Base-by-base conservation (phyloP, 2,113 vertebrate species). In the Empidonax traillii region DNA sequence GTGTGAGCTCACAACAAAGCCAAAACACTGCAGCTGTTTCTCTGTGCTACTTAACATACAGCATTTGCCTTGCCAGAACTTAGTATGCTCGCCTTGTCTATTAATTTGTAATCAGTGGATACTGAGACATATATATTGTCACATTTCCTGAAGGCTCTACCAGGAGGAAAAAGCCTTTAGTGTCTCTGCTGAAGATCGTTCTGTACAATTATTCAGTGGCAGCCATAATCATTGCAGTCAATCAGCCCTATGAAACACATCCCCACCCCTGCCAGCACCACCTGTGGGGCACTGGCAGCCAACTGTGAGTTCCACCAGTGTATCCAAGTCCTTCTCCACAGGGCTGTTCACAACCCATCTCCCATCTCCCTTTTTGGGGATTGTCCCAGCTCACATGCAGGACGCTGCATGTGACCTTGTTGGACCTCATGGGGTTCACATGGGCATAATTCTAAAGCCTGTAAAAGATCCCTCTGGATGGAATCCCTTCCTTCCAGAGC, bases 381-480 rank as follows among this genome's bases (percentile, higher is more conserved):
- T 67, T 33, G 3, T 8, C 8, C 33, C 7, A 1, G 1, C 1
- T 12, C 47, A 15, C 3, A 4, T 30, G 6, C 10, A 66, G 14
- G 6, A 33, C 18, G 10, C 17, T 30, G 6, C 10, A 16, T 9
- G 41, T 67, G 11, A 20, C 33, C 10, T 24, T 56, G 10, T 9
- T 63, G 52, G 41, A 30, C 44, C 15, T 69, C 30, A 37, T 18
- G 23, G 59, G 1, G 14, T 31, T 87, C 1, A 0, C 41, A 18
- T 2, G 5, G 25, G 11, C 55, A 19, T 20, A 56, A 19, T 31
- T 24, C 14, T 27, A 22, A 15, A 75, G 8, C 19, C 18, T 33
- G 6, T 35, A 6, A 27, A 76, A 76, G 46, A 35, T 56, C 19
- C 31, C 53, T 28, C 43, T 79, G 28, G 3, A 31, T 72, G 14